Conservation (phyloP, 1,140 invertebrate genomes). For the Trichomalopsis sarcophagae region DNA sequence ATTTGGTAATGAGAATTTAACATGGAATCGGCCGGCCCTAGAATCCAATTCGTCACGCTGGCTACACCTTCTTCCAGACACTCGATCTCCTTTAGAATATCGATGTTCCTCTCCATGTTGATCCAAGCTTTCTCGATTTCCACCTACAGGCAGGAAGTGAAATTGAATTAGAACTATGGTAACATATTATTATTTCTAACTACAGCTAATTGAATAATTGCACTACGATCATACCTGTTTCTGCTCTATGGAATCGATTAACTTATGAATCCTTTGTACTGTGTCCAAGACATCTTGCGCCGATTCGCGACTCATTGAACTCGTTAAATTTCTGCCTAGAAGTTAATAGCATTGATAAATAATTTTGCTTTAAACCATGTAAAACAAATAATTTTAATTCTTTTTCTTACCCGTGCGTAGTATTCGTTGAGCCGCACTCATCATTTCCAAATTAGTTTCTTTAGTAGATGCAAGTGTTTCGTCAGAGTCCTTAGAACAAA, state of each 20-base stretch:
- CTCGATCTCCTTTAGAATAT: conserved; percentile 78
- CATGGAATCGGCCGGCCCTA: conserved; percentile 83
- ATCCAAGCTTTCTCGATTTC: conserved; percentile 79
- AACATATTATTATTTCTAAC: no score
- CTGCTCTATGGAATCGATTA: conserved; percentile 77
- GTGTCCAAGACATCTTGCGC: conserved; percentile 80
- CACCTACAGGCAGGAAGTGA: conserved; percentile 56
- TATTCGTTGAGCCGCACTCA: conserved; percentile 58
- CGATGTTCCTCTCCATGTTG: conserved; percentile 77
- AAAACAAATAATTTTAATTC: not conserved
- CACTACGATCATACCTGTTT: conserved; percentile 72
- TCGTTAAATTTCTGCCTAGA: conserved; percentile 60
- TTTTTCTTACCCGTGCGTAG: conserved; percentile 63
- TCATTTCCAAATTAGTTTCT: conserved; percentile 63
- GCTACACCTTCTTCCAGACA: conserved; percentile 79
- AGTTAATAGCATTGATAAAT: conserved; percentile 15
- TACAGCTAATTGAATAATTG: not conserved
- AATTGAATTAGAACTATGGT: no score
- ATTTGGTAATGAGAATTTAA: conserved; percentile 82
- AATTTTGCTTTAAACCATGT: conserved; percentile 49
- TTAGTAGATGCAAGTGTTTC: conserved; percentile 62
- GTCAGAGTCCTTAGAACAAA: conserved; percentile 60
- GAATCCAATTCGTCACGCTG: conserved; percentile 85
- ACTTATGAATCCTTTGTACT: conserved; percentile 75
- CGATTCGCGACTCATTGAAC: conserved; percentile 67